A percentile compares a stretch with the other conserved stretches of the same genome.
phyloP scores from a whole-genome alignment of 2,888 invertebrate genomes.

The Torymus tubicola region DNA sequence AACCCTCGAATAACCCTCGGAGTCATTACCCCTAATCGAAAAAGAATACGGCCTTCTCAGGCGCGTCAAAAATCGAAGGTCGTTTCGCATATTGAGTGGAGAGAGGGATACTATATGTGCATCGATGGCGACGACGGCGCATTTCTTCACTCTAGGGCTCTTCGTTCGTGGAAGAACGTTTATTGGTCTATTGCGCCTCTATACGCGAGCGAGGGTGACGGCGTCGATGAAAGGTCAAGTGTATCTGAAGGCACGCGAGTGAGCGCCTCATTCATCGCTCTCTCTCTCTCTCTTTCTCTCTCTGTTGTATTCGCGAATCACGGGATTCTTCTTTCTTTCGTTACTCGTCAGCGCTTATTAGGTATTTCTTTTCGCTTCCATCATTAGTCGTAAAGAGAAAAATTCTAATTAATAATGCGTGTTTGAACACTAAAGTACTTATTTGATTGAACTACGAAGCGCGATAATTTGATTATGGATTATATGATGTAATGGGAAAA shows the following conservation, averaged over 20 bases:
- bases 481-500: too few relatives aligned
- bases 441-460: too few relatives aligned
- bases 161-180: constrained; percentile 51
- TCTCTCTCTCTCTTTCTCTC: not conserved
- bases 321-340: too few relatives aligned
- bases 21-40: not conserved
- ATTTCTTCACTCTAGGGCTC: constrained; percentile 24
- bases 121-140: too few relatives aligned
- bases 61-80: constrained; percentile 26
- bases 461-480: too few relatives aligned
- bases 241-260: constrained; percentile 14
- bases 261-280: constrained; percentile 1
- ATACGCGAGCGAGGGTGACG: constrained; percentile 46
- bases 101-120: not conserved
- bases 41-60: not conserved
- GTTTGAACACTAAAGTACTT: too few relatives aligned
- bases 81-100: constrained; percentile 5
- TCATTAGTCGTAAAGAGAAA: too few relatives aligned
- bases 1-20: too few relatives aligned
- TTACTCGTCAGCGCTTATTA: too few relatives aligned
- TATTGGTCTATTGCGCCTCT: constrained; percentile 58
- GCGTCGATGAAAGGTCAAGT: constrained; percentile 62
- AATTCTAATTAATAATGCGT: too few relatives aligned
- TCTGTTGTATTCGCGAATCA: not conserved
- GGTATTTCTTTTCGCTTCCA: too few relatives aligned